phyloP scores from a whole-genome alignment of 2,113 vertebrate genomes.

The Vireo altiloquus region DNA sequence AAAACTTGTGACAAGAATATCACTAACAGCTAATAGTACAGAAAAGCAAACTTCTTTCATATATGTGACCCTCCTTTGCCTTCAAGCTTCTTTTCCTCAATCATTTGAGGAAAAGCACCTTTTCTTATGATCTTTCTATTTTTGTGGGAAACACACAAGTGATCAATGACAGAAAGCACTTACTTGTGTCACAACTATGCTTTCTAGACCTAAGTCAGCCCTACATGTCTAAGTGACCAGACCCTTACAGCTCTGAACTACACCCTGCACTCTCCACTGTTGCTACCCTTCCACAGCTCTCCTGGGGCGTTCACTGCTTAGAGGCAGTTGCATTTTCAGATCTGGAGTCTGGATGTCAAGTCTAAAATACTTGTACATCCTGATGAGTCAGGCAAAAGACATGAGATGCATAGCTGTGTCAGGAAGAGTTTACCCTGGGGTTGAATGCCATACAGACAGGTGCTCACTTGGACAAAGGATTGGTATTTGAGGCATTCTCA shows the following conservation, averaged over 20 bases:
- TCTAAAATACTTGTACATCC: not conserved
- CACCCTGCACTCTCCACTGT: not conserved
- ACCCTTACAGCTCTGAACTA: not conserved
- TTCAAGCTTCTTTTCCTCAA: not conserved
- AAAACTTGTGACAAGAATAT: not conserved
- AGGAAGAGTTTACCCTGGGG: not conserved
- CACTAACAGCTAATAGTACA: not conserved
- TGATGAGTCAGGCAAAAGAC: not conserved
- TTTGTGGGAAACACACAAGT: not conserved
- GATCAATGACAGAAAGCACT: not conserved
- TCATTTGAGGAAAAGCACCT: not conserved
- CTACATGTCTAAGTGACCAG: not conserved
- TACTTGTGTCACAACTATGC: not conserved
- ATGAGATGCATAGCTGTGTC: rapidly evolving
- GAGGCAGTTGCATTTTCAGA: not conserved
- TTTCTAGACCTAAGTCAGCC: not conserved
- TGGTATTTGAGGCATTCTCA: not conserved
- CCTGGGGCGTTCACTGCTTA: not conserved
- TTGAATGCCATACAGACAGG: not conserved
- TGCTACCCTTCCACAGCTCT: not conserved
- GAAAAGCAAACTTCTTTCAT: not conserved
- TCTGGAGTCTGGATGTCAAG: not conserved
- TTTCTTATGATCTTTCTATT: not conserved
- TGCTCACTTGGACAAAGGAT: not conserved
- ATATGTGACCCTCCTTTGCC: not conserved